Conservation (phyloP, 2,113 vertebrate species). For the Daboia siamensis region DNA sequence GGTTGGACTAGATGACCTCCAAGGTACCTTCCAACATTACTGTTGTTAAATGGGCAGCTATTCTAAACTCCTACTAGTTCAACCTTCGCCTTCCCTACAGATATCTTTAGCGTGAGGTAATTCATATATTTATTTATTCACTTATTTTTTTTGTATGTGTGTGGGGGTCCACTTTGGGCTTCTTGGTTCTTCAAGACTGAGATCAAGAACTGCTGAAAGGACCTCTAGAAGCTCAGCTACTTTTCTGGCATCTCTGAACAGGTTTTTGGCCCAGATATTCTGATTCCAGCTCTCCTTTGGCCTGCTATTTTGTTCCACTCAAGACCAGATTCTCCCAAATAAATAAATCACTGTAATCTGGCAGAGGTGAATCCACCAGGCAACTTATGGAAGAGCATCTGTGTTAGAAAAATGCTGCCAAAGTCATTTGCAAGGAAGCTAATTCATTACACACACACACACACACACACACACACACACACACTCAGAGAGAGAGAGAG, state of each 20-base stretch:
- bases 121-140: neutral
- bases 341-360: constrained; percentile 49
- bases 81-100: neutral
- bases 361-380: constrained; percentile 48
- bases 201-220: constrained; percentile 37
- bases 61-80: neutral
- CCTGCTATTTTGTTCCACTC: constrained; percentile 47
- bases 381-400: constrained; percentile 43
- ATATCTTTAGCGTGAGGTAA: neutral
- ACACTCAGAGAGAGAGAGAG: no score
- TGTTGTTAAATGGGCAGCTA: no score
- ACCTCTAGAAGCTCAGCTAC: constrained; percentile 23
- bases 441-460: constrained; percentile 43
- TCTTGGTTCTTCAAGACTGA: neutral
- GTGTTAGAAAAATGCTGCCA: constrained; percentile 40
- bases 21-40: no score
- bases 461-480: no score
- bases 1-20: no score
- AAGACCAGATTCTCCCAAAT: constrained; percentile 33
- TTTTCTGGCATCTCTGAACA: constrained; percentile 39
- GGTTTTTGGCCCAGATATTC: constrained; percentile 46
- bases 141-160: neutral
- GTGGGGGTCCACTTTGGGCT: neutral
- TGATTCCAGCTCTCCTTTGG: constrained; percentile 52
- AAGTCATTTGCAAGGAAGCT: constrained; percentile 53